These are phyloP conservation scores for Cavia porcellus DNA, from an alignment of 2,113 vertebrate genomes.

Conservation along the genomic window DNA sequence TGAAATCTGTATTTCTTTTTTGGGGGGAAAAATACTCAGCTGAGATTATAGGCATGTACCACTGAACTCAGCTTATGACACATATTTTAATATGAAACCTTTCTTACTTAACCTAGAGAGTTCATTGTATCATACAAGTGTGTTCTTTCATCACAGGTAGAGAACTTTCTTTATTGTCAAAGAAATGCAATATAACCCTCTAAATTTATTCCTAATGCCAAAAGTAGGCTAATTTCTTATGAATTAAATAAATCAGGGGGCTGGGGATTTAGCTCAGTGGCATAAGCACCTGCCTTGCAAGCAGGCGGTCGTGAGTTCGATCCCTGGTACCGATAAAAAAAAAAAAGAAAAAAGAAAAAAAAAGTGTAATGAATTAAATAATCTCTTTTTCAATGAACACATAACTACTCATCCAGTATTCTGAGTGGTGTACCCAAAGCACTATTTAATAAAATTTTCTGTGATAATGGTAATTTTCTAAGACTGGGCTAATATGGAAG, in stretches of 20 bases:
- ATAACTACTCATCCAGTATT: not conserved
- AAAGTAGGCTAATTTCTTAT: conserved; percentile 25
- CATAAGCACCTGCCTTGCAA: no score
- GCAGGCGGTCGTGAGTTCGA: no score
- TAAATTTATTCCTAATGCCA: conserved; percentile 26
- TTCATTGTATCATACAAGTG: not conserved
- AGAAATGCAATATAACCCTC: conserved; percentile 35
- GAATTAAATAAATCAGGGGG: not conserved
- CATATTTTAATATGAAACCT: conserved; percentile 18
- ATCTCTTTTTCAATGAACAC: not conserved
- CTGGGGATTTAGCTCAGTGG: no score
- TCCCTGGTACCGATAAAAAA: no score
- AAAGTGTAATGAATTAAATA: not conserved
- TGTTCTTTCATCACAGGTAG: not conserved
- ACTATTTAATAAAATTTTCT: not conserved
- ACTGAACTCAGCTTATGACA: not conserved
- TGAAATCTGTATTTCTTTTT: not conserved
- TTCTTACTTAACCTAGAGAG: conserved; percentile 36
- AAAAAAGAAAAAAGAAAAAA: no score
- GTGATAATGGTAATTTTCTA: not conserved
- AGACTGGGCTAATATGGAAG: not conserved
- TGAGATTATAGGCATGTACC: not conserved
- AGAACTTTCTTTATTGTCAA: conserved; percentile 43
- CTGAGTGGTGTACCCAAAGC: not conserved
- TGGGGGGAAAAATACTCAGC: not conserved